Evolutionary conservation across 2,888 invertebrate species (phyloP).

Genomic region (Melinaea marsaeus): DNA sequence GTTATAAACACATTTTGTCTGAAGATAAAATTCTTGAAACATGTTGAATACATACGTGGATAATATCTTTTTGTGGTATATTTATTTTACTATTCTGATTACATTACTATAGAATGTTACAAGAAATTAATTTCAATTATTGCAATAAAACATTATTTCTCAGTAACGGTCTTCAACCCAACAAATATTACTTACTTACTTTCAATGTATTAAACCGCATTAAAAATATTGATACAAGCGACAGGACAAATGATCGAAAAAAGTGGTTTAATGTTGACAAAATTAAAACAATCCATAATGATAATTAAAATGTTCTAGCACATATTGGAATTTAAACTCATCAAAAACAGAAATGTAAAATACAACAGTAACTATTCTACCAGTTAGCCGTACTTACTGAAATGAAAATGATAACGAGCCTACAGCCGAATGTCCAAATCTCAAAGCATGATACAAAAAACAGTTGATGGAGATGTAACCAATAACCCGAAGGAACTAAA

Average conservation of each 20-base stretch:
- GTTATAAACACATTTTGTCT: too few relatives aligned
- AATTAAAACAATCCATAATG: conserved; percentile 3
- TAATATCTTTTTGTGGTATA: too few relatives aligned
- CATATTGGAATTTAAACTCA: conserved; percentile 19
- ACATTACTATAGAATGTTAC: conserved; percentile 86
- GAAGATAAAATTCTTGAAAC: too few relatives aligned
- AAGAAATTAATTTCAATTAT: too few relatives aligned
- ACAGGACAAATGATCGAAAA: background rate
- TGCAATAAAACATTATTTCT: background rate
- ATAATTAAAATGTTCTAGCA: background rate
- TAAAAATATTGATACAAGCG: conserved; percentile 2
- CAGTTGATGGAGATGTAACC: conserved; percentile 5
- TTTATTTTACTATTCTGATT: conserved; percentile 66
- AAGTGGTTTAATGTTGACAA: conserved; percentile 1
- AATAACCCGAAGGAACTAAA: conserved; percentile 7
- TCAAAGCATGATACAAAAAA: conserved; percentile 27
- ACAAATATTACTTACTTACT: background rate
- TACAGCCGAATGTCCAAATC: conserved; percentile 33
- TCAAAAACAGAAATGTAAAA: conserved; percentile 17
- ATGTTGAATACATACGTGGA: too few relatives aligned
- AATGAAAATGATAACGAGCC: conserved; percentile 59
- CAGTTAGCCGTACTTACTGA: conserved; percentile 49
- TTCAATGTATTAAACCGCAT: background rate
- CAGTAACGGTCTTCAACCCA: background rate
- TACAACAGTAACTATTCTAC: conserved; percentile 36